Percentiles rank a stretch among this genome's conserved stretches.
Conservation (phyloP, 2,113 vertebrate species). For the Saccopteryx leptura region DNA sequence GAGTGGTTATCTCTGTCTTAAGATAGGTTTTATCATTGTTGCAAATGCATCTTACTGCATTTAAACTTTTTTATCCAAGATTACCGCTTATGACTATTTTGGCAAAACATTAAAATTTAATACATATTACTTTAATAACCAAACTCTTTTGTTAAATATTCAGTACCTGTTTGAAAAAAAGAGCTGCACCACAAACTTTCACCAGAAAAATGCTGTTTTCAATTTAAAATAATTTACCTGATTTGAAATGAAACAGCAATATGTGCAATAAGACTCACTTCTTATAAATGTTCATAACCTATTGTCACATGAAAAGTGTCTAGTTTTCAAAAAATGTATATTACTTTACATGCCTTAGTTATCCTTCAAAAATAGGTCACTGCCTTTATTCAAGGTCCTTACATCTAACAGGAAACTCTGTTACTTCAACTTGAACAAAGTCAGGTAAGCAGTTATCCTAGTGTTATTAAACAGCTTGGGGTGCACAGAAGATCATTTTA, state of each 20-base stretch:
- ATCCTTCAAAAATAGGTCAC: neutral
- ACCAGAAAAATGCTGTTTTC: constrained; percentile 8
- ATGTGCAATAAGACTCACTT: neutral
- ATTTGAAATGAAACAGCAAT: constrained; percentile 35
- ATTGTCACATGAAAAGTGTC: neutral
- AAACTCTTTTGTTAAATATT: neutral
- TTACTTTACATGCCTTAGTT: neutral
- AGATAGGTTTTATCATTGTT: neutral
- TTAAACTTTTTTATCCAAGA: neutral
- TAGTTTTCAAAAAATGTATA: neutral
- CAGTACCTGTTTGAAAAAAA: neutral
- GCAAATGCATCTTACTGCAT: neutral
- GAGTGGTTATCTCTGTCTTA: neutral
- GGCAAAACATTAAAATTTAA: neutral
- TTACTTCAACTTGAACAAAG: neutral
- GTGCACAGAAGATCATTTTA: neutral
- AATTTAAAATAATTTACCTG: constrained; percentile 37
- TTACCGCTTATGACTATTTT: neutral
- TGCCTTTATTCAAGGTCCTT: neutral
- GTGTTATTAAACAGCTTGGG: neutral
- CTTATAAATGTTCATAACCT: constrained; percentile 33
- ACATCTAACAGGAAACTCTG: neutral
- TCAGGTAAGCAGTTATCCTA: neutral
- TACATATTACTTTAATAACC: neutral
- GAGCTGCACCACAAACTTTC: neutral